Evolutionary conservation across 2,797 vertebrate species (phyloP).

Genomic region (Helicolenus hilgendorfi): DNA sequence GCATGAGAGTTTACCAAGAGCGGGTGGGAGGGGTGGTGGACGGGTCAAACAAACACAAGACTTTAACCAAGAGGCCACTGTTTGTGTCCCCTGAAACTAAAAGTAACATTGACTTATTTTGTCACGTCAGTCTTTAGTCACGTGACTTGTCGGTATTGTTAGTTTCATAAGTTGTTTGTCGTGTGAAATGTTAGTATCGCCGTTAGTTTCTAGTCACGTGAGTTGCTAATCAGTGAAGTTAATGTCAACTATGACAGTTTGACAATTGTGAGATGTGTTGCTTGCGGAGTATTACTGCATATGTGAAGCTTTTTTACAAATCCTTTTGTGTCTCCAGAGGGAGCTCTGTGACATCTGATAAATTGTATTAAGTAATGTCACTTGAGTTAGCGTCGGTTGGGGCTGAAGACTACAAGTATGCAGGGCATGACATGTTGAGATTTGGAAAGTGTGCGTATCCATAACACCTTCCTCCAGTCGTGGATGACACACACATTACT

Average conservation of each 20-base stretch:
- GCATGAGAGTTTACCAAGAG: too few relatives aligned
- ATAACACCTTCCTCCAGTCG: not conserved
- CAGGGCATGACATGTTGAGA: not conserved
- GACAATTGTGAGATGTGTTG: too few relatives aligned
- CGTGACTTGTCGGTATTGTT: accelerated
- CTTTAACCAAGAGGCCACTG: accelerated
- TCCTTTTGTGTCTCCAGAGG: too few relatives aligned
- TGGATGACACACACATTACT: not conserved
- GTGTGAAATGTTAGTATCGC: accelerated
- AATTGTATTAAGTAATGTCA: not conserved
- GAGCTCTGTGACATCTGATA: not conserved
- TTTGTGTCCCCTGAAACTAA: too few relatives aligned
- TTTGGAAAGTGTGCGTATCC: not conserved
- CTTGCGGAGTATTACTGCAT: accelerated
- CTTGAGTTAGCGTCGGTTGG: not conserved
- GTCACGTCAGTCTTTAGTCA: too few relatives aligned
- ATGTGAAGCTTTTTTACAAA: too few relatives aligned
- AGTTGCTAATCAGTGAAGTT: too few relatives aligned
- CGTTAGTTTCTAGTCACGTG: accelerated
- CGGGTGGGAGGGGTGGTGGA: accelerated
- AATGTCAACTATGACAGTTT: too few relatives aligned
- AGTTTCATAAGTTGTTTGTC: too few relatives aligned
- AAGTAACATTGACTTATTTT: too few relatives aligned
- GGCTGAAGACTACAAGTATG: not conserved
- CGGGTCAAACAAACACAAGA: too few relatives aligned